phyloP scores from a whole-genome alignment of 2,888 invertebrate genomes.

The Anthoptus insignis region DNA sequence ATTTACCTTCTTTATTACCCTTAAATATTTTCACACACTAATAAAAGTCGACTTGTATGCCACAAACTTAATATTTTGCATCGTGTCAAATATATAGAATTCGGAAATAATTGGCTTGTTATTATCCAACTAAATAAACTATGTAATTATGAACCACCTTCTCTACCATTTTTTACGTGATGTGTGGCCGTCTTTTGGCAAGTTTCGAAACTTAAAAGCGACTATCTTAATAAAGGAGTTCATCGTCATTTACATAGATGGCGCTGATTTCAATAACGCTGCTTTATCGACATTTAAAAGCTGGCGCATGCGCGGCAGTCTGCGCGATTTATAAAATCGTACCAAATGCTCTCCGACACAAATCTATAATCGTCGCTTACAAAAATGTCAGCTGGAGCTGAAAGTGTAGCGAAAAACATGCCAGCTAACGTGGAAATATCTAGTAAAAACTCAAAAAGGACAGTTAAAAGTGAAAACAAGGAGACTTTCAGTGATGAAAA shows the following conservation, averaged over 20 bases:
- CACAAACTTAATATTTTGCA: no score
- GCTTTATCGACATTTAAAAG: slow-evolving; percentile 65
- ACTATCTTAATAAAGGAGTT: slow-evolving; percentile 3
- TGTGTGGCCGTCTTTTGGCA: slow-evolving; percentile 29
- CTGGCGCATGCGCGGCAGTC: slow-evolving; percentile 79
- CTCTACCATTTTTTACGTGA: background rate
- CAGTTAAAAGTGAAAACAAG: slow-evolving; percentile 59
- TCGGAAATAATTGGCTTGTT: no score
- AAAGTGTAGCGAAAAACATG: slow-evolving; percentile 61
- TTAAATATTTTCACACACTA: no score
- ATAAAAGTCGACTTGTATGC: no score
- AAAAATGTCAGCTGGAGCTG: slow-evolving; percentile 75
- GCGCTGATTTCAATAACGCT: slow-evolving; percentile 53
- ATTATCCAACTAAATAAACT: no score
- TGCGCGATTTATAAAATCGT: slow-evolving; percentile 85
- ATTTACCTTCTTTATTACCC: no score
- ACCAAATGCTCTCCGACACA: slow-evolving; percentile 77
- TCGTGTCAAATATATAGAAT: no score
- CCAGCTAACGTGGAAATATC: slow-evolving; percentile 55
- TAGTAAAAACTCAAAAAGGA: slow-evolving; percentile 51
- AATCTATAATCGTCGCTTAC: slow-evolving; percentile 81
- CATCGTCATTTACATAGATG: slow-evolving; percentile 50
- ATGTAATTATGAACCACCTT: no score
- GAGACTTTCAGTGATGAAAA: slow-evolving; percentile 68
- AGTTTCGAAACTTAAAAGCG: background rate